A percentile compares a stretch with the other conserved stretches of the same genome.
Evolutionary conservation across 2,888 invertebrate genomes (phyloP).

Genomic region (Caenorhabditis wallacei): DNA sequence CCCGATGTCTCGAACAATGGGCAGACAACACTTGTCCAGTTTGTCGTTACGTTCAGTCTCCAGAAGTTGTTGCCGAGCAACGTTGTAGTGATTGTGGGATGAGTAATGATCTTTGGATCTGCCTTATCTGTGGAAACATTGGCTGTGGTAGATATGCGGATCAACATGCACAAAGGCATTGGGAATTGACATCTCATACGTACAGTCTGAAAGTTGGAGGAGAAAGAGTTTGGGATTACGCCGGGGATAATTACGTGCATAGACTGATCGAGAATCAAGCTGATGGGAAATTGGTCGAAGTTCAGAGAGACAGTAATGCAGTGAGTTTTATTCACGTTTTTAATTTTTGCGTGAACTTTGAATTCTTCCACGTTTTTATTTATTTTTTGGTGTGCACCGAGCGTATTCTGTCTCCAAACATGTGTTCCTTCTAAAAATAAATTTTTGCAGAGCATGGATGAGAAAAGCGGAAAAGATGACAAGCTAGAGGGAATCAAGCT

Average conservation of each 20-base stretch:
- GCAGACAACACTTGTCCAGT: conserved; percentile 95
- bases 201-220: conserved; percentile 91
- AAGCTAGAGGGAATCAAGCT: conserved; percentile 96
- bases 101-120: conserved; percentile 92
- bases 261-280: conserved; percentile 89
- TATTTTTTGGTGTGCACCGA: too few relatives aligned
- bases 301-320: conserved; percentile 73
- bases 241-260: conserved; percentile 97
- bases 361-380: neutral
- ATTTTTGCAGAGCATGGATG: conserved; percentile 41
- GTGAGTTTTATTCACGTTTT: conserved; percentile 27
- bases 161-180: conserved; percentile 96
- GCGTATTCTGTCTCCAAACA: too few relatives aligned
- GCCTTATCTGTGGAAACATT: conserved; percentile 97
- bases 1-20: conserved; percentile 96
- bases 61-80: conserved; percentile 87
- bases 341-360: neutral
- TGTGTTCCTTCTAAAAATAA: neutral
- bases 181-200: conserved; percentile 95
- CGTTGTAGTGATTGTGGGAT: conserved; percentile 88
- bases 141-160: conserved; percentile 95
- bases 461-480: conserved; percentile 86
- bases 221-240: conserved; percentile 99
- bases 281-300: conserved; percentile 87
- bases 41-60: conserved; percentile 93